These are phyloP conservation scores for Drosophila willistoni DNA, from an alignment of 1,140 invertebrate genomes.

Conservation along the genomic window DNA sequence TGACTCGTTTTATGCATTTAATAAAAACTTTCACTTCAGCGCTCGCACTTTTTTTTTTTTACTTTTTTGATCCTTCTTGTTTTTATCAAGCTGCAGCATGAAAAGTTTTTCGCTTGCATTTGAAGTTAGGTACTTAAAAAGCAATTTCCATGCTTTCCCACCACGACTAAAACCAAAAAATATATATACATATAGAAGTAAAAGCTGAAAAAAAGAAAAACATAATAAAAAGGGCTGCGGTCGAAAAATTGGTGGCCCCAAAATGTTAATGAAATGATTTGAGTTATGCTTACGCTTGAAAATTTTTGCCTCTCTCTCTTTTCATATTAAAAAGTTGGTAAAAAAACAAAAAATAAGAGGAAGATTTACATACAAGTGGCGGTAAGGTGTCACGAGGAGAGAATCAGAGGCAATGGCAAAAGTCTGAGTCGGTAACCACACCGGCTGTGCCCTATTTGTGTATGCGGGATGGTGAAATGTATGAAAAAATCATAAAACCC, in stretches of 20 bases:
- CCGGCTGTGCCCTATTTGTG: conserved; percentile 42
- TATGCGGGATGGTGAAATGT: conserved; percentile 34
- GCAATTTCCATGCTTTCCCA: conserved; percentile 62
- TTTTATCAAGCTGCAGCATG: conserved; percentile 48
- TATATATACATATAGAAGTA: not conserved
- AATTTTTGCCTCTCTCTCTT: conserved; percentile 35
- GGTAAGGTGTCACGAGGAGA: conserved; percentile 33
- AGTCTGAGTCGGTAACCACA: conserved; percentile 29
- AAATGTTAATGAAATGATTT: conserved; percentile 82
- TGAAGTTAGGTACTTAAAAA: conserved; percentile 79
- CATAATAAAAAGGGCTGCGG: conserved; percentile 46
- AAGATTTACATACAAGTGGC: conserved; percentile 46
- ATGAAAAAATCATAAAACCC: conserved; percentile 79
- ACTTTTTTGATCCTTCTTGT: not conserved
- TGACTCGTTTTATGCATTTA: conserved; percentile 76
- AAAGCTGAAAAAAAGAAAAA: conserved; percentile 22
- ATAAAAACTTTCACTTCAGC: conserved; percentile 76
- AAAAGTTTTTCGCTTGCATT: conserved; percentile 71
- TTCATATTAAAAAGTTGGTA: conserved; percentile 73
- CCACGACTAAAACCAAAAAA: not conserved
- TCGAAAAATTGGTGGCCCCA: conserved; percentile 28
- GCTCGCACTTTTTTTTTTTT: conserved; percentile 50
- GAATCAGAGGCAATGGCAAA: not conserved
- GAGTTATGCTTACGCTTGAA: conserved; percentile 73
- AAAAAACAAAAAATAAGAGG: not conserved